Percentiles rank a stretch among this genome's conserved stretches.
phyloP scores from a whole-genome alignment of 2,113 vertebrate species.

The Osmerus eperlanus region DNA sequence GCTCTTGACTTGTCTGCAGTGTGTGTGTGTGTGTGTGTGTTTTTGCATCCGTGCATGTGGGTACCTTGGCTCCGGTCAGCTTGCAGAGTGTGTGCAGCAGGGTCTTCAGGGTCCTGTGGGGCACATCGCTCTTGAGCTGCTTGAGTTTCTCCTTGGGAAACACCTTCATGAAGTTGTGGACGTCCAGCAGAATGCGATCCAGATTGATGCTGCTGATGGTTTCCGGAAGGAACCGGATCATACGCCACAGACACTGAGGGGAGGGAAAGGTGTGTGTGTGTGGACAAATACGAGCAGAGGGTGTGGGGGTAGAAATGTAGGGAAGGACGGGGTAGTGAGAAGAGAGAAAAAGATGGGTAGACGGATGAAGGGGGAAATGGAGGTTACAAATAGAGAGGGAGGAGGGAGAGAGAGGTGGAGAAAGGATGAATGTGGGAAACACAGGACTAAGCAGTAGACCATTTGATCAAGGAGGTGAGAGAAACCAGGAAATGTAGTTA shows the following conservation, averaged over 20 bases:
- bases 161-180: slow-evolving; percentile 97
- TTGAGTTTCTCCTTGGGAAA: slow-evolving; percentile 97
- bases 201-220: slow-evolving; percentile 92
- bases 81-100: slow-evolving; percentile 92
- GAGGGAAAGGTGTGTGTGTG: background rate
- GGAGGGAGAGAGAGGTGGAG: too few relatives aligned
- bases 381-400: background rate
- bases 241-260: slow-evolving; percentile 94
- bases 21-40: background rate
- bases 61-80: slow-evolving; percentile 89
- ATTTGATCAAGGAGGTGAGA: background rate
- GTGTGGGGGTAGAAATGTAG: slow-evolving; percentile 19
- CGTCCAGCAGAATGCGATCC: slow-evolving; percentile 91
- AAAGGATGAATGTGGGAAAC: too few relatives aligned
- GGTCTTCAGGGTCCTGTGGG: slow-evolving; percentile 93
- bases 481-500: slow-evolving; percentile 39
- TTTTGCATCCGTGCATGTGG: background rate
- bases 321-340: background rate
- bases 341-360: background rate
- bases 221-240: slow-evolving; percentile 92
- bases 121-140: slow-evolving; percentile 92
- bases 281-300: slow-evolving; percentile 6
- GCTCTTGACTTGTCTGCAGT: background rate
- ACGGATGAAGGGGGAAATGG: background rate
- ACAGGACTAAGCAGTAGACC: too few relatives aligned